Percentiles rank a stretch among this genome's conserved stretches.
Evolutionary conservation across 2,113 vertebrate genomes (phyloP).

Genomic region (Scopus umbretta): DNA sequence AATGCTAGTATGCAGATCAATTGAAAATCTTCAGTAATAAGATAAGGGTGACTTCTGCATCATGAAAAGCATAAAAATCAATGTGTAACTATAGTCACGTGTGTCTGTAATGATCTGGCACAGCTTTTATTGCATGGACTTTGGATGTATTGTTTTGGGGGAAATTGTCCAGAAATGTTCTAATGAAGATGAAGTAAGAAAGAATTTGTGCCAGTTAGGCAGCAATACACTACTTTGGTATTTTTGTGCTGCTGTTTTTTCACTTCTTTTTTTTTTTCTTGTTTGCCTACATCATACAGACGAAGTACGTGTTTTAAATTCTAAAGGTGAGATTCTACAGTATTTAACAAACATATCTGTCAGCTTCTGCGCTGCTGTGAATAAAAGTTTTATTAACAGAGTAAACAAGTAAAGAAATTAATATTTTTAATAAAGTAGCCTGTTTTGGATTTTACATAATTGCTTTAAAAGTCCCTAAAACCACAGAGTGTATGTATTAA

Average conservation of each 20-base stretch:
- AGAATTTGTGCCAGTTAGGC: not conserved
- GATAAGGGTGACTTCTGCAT: not conserved
- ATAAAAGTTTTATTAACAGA: not conserved
- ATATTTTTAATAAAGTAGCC: not conserved
- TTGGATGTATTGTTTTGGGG: slow-evolving; percentile 29
- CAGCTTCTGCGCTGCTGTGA: not conserved
- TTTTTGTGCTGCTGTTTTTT: not conserved
- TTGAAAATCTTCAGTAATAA: not conserved
- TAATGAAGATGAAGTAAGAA: slow-evolving; percentile 16
- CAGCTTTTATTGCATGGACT: slow-evolving; percentile 43
- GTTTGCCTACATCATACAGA: not conserved
- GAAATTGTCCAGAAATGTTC: slow-evolving; percentile 38
- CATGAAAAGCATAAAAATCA: slow-evolving; percentile 6
- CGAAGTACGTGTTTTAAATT: not conserved
- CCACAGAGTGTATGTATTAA: not conserved
- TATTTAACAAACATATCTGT: not conserved
- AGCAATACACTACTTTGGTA: not conserved
- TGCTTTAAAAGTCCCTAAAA: not conserved
- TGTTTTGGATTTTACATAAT: not conserved
- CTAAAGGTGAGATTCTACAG: not conserved
- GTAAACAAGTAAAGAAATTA: not conserved
- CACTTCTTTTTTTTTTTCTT: not conserved
- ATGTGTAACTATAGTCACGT: slow-evolving; percentile 7
- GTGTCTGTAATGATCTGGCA: slow-evolving; percentile 2
- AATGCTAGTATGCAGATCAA: not conserved